Percentiles rank a stretch among this genome's conserved stretches.
Evolutionary conservation across 2,888 invertebrate species (phyloP).

Genomic region (Rhagonycha lutea): DNA sequence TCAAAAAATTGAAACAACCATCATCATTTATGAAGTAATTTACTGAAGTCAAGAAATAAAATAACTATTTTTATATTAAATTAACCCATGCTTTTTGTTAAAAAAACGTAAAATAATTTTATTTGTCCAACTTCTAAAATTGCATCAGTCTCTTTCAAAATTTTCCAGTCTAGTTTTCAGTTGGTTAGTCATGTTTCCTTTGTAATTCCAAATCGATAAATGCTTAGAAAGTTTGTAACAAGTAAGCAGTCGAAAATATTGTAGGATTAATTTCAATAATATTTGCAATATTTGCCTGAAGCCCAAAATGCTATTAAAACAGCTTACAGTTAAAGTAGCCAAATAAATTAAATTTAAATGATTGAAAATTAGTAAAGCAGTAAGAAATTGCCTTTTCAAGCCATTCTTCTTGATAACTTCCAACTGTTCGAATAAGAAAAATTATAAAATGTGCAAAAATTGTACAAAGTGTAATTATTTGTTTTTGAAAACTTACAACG

Average conservation of each 20-base stretch:
- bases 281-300: not conserved
- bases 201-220: no score
- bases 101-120: no score
- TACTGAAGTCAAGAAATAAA: no score
- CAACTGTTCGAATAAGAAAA: not conserved
- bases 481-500: not conserved
- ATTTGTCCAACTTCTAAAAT: no score
- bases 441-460: not conserved
- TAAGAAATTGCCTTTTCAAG: not conserved
- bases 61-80: no score
- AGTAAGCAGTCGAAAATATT: not conserved
- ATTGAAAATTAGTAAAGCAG: not conserved
- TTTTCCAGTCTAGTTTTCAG: no score
- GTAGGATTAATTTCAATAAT: not conserved
- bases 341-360: constrained; percentile 13
- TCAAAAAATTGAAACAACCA: no score
- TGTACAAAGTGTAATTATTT: not conserved
- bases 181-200: no score
- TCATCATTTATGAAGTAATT: no score
- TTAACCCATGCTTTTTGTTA: no score
- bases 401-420: not conserved
- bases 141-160: no score
- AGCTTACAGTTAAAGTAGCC: not conserved
- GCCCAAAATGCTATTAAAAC: not conserved
- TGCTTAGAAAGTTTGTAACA: no score